Conservation (phyloP, 2,797 vertebrate species). For the Myiotriccus ornatus region DNA sequence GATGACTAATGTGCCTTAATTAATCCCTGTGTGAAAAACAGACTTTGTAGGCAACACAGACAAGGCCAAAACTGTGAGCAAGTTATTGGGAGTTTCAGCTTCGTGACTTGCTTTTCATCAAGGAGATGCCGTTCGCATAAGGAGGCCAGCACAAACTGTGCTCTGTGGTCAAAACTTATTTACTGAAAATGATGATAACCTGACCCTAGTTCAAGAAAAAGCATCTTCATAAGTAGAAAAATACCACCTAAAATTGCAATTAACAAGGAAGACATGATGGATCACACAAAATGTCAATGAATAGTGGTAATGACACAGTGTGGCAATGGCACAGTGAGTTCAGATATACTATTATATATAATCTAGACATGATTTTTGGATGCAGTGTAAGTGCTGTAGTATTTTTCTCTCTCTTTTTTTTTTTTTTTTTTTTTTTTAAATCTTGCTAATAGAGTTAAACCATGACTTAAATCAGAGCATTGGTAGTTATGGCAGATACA, state of each 20-base stretch:
- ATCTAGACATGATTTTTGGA: neutral
- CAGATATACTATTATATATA: neutral
- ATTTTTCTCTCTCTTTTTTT: neutral
- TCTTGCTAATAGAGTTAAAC: neutral
- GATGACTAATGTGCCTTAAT: conserved; percentile 42
- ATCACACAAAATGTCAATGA: neutral
- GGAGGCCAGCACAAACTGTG: neutral
- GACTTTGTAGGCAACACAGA: neutral
- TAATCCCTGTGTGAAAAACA: conserved; percentile 32
- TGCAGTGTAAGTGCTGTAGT: neutral
- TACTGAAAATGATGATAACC: neutral
- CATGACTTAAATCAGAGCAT: neutral
- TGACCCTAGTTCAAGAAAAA: neutral
- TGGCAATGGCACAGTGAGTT: neutral
- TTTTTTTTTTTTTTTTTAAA: neutral
- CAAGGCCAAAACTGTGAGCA: neutral
- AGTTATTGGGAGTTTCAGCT: neutral
- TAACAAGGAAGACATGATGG: neutral
- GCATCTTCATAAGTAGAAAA: neutral
- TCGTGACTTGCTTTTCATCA: neutral
- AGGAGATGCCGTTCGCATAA: accelerated
- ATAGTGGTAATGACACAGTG: neutral
- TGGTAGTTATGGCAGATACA: neutral
- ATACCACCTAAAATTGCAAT: neutral
- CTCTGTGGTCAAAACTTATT: neutral